Conservation (phyloP, 2,113 vertebrate species). For the Leptodactylus fuscus region DNA sequence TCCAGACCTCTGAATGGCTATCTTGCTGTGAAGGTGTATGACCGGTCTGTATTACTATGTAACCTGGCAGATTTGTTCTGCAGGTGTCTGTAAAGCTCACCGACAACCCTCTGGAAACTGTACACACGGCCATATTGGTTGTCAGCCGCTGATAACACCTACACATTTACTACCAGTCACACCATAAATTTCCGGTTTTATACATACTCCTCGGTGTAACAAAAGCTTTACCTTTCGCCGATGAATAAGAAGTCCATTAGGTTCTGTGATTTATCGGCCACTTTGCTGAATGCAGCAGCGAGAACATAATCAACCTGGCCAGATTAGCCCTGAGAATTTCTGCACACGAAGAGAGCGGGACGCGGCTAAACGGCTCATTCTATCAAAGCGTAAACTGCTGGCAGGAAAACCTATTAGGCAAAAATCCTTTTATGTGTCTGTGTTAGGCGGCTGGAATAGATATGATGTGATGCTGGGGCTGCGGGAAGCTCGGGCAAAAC, state of each 20-base stretch:
- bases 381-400: background rate
- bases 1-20: background rate
- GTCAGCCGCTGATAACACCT: background rate
- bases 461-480: background rate
- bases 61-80: background rate
- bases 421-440: background rate
- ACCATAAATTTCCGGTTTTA: background rate
- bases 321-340: slow-evolving; percentile 21
- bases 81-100: background rate
- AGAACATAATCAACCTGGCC: background rate
- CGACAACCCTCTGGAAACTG: background rate
- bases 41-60: background rate
- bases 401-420: background rate
- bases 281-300: background rate
- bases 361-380: background rate
- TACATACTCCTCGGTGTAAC: background rate
- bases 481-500: background rate
- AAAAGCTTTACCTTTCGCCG: background rate
- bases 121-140: background rate
- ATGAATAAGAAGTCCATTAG: background rate
- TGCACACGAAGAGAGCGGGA: background rate
- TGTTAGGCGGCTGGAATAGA: background rate
- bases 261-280: background rate
- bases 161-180: background rate
- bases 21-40: background rate